These are phyloP conservation scores for Accipiter cooperii DNA, from an alignment of 2,113 vertebrate genomes.

Conservation along the genomic window DNA sequence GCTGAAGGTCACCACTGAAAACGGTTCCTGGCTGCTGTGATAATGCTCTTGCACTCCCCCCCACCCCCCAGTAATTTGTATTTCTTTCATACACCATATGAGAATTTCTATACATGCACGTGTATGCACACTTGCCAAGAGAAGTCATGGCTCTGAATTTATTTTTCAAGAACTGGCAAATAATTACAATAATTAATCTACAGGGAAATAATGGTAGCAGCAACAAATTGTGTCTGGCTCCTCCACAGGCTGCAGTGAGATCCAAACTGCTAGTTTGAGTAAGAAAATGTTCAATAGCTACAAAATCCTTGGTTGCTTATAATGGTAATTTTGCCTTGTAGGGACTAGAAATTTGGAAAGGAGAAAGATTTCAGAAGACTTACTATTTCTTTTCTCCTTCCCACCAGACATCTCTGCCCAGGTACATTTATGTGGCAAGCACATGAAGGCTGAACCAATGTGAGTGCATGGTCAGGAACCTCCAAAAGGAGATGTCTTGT, in stretches of 20 bases:
- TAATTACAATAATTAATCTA: slow-evolving; percentile 1
- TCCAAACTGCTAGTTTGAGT: neutral
- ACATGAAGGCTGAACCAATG: neutral
- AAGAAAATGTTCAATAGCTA: neutral
- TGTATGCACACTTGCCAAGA: neutral
- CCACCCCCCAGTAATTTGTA: neutral
- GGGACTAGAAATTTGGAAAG: neutral
- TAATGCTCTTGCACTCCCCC: neutral
- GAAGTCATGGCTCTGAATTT: neutral
- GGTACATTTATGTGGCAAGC: neutral
- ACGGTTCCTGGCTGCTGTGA: neutral
- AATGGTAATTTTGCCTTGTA: neutral
- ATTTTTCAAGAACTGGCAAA: neutral
- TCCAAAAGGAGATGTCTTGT: neutral
- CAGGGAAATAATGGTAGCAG: neutral
- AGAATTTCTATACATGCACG: neutral
- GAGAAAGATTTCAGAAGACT: neutral
- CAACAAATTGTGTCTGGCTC: neutral
- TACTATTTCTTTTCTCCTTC: neutral
- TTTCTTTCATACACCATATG: neutral
- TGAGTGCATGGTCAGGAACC: neutral
- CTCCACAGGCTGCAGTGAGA: neutral
- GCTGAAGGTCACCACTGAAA: slow-evolving; percentile 30
- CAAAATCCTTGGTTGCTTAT: neutral
- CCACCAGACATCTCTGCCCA: neutral